A percentile compares a stretch with the other conserved stretches of the same genome.
Evolutionary conservation across 2,797 vertebrate species (phyloP).

Genomic region (Selene dorsalis): DNA sequence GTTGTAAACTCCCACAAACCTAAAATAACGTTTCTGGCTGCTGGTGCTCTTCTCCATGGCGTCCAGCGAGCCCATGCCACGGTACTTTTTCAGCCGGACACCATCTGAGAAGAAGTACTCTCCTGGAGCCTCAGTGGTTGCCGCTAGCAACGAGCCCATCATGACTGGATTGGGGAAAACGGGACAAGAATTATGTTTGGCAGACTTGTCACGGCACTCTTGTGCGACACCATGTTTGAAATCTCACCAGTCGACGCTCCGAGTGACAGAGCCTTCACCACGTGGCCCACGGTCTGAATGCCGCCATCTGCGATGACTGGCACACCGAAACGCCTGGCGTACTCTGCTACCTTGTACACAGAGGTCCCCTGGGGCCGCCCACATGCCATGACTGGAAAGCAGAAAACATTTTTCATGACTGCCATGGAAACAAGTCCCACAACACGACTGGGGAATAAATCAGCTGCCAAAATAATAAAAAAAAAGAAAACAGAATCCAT

Average conservation of each 20-base stretch:
- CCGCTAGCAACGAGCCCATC: constrained; percentile 95
- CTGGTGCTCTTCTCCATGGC: constrained; percentile 94
- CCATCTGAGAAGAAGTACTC: constrained; percentile 97
- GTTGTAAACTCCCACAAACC: constrained; percentile 70
- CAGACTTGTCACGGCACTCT: not conserved
- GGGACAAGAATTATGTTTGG: not conserved
- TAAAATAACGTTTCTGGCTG: constrained; percentile 95
- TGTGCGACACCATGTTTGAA: not conserved
- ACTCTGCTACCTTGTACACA: constrained; percentile 95
- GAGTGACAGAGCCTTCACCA: constrained; percentile 93
- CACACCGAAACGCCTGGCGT: constrained; percentile 93
- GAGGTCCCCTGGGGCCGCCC: constrained; percentile 95
- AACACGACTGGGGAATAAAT: not conserved
- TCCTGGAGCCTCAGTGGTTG: constrained; percentile 93
- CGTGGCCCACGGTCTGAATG: constrained; percentile 94
- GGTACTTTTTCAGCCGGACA: constrained; percentile 94
- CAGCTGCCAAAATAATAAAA: not conserved
- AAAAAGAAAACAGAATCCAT: not conserved
- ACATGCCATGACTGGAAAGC: constrained; percentile 90
- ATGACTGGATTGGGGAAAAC: constrained; percentile 84
- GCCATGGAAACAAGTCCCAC: not conserved
- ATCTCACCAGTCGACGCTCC: constrained; percentile 93
- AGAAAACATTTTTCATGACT: not conserved
- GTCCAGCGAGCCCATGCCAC: constrained; percentile 94
- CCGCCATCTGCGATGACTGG: constrained; percentile 94